Evolutionary conservation across 1,140 invertebrate genomes (phyloP).

Genomic region (Achroia grisella): DNA sequence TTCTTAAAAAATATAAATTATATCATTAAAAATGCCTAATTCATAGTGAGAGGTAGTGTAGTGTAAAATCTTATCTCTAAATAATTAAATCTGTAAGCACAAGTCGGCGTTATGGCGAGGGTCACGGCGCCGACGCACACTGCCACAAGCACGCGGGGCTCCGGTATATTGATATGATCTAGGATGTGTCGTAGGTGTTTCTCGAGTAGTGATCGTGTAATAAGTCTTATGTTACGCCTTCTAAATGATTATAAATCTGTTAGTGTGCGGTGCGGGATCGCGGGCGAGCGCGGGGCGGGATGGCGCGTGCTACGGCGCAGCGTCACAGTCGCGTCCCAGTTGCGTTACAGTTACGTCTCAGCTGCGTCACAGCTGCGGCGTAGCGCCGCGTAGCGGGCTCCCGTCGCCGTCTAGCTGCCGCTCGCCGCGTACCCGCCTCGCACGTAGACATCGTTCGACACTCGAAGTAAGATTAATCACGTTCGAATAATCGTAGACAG

Average conservation of each 20-base stretch:
- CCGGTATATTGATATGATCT: constrained; percentile 72
- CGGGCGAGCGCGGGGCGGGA: constrained; percentile 10
- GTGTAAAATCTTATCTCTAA: constrained; percentile 49
- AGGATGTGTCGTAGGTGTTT: constrained; percentile 70
- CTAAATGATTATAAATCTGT: constrained; percentile 44
- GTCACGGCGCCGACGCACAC: constrained; percentile 46
- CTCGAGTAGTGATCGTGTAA: constrained; percentile 70
- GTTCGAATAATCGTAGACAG: constrained; percentile 68
- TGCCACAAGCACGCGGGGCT: constrained; percentile 34
- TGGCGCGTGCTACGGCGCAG: neutral
- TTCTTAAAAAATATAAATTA: constrained; percentile 48
- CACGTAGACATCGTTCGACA: constrained; percentile 54
- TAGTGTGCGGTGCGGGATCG: constrained; percentile 25
- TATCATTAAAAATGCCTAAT: constrained; percentile 52
- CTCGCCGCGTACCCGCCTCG: constrained; percentile 15
- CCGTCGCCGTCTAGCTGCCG: constrained; percentile 12
- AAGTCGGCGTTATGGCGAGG: constrained; percentile 21
- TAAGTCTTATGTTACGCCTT: constrained; percentile 68
- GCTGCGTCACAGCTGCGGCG: constrained; percentile 8
- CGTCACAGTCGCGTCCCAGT: constrained; percentile 6
- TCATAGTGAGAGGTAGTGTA: constrained; percentile 67
- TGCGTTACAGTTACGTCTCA: neutral
- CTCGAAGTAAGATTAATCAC: constrained; percentile 66
- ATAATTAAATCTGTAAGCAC: constrained; percentile 34
- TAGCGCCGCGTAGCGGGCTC: constrained; percentile 10